Base-by-base conservation (phyloP, 2,888 invertebrate genomes). In the Cephus runcator region DNA sequence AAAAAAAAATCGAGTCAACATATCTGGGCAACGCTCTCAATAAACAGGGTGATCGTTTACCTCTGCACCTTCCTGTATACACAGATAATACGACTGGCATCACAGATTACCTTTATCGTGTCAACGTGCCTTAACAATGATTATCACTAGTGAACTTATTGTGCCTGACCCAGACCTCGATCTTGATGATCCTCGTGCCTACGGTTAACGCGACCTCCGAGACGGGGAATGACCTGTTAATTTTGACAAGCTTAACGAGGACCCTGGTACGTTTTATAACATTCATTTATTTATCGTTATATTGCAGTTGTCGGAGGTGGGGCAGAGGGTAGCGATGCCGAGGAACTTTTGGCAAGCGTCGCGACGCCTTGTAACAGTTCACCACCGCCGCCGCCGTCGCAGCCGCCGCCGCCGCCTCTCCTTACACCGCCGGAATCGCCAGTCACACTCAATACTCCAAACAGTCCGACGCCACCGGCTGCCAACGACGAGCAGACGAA, bases 251-350 rank as follows among this genome's bases (percentile, higher is more conserved):
- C 23, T 56, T 9, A 23, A 56, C 15, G 6, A 15, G 56, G 23
- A 23, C 23, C 23, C 9, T 23, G 6, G 9, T 56, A 56, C 23
- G 56, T 56, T 23, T 56, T 56, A 23, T 23, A 23, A 56, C 9
- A 9, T 23, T 56, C 56, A 56, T 56, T 56, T 23, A 56, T 23
- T 56, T 23, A 56, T 56, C 56, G 23, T 56, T 56, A 23, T 23
- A 79, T 89, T 88, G 76, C 85, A 90, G 90, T 90, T 78, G 89
- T 89, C 81, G 89, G 88, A 77, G 88, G 90, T 73, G 88, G 88
- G 79, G 88, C 88, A 76, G 90, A 90, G 84, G 90, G 89, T 82
- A 90, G 90, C 85, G 90, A 90, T 83, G 89, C 90, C 81, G 90
- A 90, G 82, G 90, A 90, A 81, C 85, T 90, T 80, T 86, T 90